Evolutionary conservation across 92 coral and sea anemone species (phyloP).

Genomic region (Palythoa grandiflora): DNA sequence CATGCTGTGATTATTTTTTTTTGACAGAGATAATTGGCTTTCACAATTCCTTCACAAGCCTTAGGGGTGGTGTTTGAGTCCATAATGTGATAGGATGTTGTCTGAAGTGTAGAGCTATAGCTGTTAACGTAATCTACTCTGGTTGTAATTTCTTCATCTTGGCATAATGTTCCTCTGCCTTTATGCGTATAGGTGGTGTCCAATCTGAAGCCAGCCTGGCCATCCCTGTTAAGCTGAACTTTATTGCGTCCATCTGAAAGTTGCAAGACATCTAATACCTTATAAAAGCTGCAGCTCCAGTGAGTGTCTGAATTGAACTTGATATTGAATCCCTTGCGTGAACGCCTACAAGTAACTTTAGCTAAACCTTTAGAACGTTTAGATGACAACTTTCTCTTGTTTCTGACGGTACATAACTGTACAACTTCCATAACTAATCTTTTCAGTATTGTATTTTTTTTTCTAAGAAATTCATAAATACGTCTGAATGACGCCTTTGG

Average conservation of each 20-base stretch:
- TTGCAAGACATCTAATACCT: not conserved
- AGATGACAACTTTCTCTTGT: constrained; percentile 64
- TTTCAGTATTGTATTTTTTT: constrained; percentile 53
- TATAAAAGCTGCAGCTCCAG: constrained; percentile 40
- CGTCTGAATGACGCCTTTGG: constrained; percentile 41
- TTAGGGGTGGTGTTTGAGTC: constrained; percentile 57
- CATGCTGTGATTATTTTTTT: constrained; percentile 63
- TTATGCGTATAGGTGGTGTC: constrained; percentile 68
- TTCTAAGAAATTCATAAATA: constrained; percentile 48
- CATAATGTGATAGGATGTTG: constrained; percentile 61
- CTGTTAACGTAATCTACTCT: constrained; percentile 59
- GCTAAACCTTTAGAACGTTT: constrained; percentile 65
- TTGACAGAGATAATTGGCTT: no score
- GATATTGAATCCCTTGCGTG: constrained; percentile 58
- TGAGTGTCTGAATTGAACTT: constrained; percentile 62
- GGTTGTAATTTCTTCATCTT: constrained; percentile 59
- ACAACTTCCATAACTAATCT: constrained; percentile 69
- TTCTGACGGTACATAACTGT: constrained; percentile 58
- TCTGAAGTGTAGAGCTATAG: constrained; percentile 56
- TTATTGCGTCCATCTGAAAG: not conserved
- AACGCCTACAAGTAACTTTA: constrained; percentile 49
- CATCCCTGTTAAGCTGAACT: not conserved
- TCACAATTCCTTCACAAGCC: no score
- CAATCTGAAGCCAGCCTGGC: constrained; percentile 58
- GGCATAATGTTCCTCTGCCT: constrained; percentile 44